Base-by-base conservation (phyloP, 1,140 invertebrate species). In the Antheraea pernyi region DNA sequence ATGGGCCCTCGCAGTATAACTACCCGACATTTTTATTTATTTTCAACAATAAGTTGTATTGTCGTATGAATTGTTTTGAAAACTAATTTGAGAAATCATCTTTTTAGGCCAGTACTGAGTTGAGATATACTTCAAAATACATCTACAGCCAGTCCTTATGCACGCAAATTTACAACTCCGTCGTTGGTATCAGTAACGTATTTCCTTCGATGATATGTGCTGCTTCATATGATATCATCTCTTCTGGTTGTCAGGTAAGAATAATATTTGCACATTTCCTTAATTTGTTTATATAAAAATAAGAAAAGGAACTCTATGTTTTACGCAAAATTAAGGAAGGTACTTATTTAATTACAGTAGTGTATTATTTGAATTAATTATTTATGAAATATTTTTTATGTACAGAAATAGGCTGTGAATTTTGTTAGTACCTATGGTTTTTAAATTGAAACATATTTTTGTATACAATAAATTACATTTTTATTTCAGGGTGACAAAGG, bases 401-500 rank as follows among this genome's bases (percentile, higher is more conserved):
- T n/a, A n/a, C n/a, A n/a, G n/a, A n/a, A n/a, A n/a, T n/a, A n/a
- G n/a, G n/a, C 5, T 6, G 37, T 39, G 9, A 39, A 39, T 6
- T 6, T 39, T 39, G 37, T 5, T 39, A 39, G 5, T 39, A 48
- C 11, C 13, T 48, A 11, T 48, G 7, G 7, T 48, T 48, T 48
- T 48, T 48, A 48, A 10, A 3, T 48, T 6, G 7, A 3, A 11
- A 10, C 46, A 13, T 48, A 13, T n/a, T 48, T 6, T 10, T 3
- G 13, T 48, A 19, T 61, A 65, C 68, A 37, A 59, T 59, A 39
- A 9, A 62, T 64, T 70, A 53, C 59, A 36, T 69, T 59, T 65
- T 74, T 19, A 48, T 68, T 79, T 78, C 75, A 86, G 84, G 75
- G 78, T 30, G 83, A 85, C 53, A 53, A 73, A 37, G 83, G 81